These are phyloP conservation scores for Tachyglossus aculeatus DNA, from an alignment of 2,797 vertebrate species.

Conservation along the genomic window DNA sequence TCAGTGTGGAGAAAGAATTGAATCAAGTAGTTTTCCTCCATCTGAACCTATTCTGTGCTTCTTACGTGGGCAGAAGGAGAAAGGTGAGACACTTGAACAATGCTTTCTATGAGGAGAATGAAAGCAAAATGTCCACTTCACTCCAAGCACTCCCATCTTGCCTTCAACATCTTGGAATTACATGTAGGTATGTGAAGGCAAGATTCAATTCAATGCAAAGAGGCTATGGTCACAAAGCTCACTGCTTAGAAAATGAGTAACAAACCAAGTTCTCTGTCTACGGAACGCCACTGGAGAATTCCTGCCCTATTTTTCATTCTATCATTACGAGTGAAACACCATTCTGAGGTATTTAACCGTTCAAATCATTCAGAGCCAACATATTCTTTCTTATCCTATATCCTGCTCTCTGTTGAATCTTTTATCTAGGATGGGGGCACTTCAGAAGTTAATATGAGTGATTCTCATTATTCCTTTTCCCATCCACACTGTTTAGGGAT, in stretches of 20 bases:
- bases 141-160: too few species aligned
- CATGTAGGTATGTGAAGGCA: constrained; percentile 22
- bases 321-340: background rate
- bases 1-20: background rate
- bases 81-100: background rate
- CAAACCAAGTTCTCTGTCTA: background rate
- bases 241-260: constrained; percentile 18
- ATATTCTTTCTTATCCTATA: background rate
- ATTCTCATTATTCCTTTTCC: constrained; percentile 55
- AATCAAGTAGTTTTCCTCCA: background rate
- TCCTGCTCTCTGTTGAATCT: background rate
- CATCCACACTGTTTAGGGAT: constrained; percentile 61
- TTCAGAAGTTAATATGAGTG: constrained; percentile 55
- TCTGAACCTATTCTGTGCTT: background rate
- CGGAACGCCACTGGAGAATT: background rate
- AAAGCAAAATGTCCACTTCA: constrained; percentile 6
- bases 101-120: background rate
- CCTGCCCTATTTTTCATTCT: background rate
- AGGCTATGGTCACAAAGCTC: constrained; percentile 42
- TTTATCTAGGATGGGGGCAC: constrained; percentile 36
- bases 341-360: background rate
- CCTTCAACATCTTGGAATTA: constrained; percentile 32
- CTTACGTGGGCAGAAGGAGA: too few species aligned
- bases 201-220: constrained; percentile 36
- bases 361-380: background rate